Percentiles rank a stretch among this genome's conserved stretches.
Conservation (phyloP, 2,797 vertebrate genomes). For the Crypturellus tataupa region DNA sequence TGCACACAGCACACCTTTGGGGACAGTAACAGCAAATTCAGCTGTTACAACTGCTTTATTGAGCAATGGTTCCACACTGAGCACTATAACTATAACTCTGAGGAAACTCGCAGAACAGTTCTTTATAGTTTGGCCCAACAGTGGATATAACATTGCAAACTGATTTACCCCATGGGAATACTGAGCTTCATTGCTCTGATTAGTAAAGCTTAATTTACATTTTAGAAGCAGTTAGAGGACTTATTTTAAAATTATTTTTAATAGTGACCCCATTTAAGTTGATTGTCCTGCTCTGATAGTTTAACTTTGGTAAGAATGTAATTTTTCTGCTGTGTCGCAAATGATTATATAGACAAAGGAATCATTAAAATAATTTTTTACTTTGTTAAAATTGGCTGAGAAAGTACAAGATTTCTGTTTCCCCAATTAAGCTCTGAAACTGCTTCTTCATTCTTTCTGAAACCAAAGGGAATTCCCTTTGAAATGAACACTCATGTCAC, state of each 20-base stretch:
- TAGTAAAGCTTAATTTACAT: slow-evolving; percentile 72
- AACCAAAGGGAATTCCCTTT: slow-evolving; percentile 43
- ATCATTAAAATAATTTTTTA: slow-evolving; percentile 66
- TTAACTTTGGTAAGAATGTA: slow-evolving; percentile 13
- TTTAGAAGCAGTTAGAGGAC: slow-evolving; percentile 60
- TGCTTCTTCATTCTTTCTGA: slow-evolving; percentile 60
- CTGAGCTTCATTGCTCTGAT: slow-evolving; percentile 50
- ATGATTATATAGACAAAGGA: slow-evolving; percentile 59
- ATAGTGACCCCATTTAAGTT: slow-evolving; percentile 41
- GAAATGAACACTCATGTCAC: slow-evolving; percentile 65
- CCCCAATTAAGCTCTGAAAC: slow-evolving; percentile 51
- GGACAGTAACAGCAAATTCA: neutral
- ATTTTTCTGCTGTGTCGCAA: slow-evolving; percentile 55
- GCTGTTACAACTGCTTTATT: slow-evolving; percentile 32
- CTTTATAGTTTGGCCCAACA: slow-evolving; percentile 48
- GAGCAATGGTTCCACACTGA: slow-evolving; percentile 16
- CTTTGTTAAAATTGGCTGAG: slow-evolving; percentile 60
- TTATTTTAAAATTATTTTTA: slow-evolving; percentile 55
- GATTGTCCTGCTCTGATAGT: slow-evolving; percentile 51
- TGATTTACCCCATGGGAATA: slow-evolving; percentile 56
- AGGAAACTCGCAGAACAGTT: slow-evolving; percentile 44
- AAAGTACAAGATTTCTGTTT: slow-evolving; percentile 39
- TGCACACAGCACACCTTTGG: neutral
- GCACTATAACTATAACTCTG: slow-evolving; percentile 12
- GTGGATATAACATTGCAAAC: slow-evolving; percentile 40